Conservation (phyloP, 2,888 invertebrate species). For the Drosophila colorata region DNA sequence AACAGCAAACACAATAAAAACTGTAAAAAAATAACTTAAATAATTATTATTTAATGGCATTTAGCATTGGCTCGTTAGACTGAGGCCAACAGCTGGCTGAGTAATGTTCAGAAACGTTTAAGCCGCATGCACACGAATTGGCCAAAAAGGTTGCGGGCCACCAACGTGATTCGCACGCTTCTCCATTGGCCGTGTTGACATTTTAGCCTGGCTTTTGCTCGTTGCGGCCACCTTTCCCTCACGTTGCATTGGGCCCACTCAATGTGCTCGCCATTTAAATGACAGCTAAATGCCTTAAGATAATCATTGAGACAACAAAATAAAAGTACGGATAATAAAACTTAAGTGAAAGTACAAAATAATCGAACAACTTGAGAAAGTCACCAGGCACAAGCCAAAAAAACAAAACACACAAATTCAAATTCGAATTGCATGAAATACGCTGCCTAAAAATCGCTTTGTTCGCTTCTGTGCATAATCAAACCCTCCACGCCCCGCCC, state of each 20-base stretch:
- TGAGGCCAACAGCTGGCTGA: slow-evolving; percentile 17
- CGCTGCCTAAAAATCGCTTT: slow-evolving; percentile 28
- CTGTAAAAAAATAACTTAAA: slow-evolving; percentile 53
- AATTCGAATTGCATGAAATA: slow-evolving; percentile 31
- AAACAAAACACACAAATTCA: slow-evolving; percentile 45
- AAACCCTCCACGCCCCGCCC: background rate
- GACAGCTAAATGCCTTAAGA: slow-evolving; percentile 53
- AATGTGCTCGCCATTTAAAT: slow-evolving; percentile 59
- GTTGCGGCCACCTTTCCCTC: slow-evolving; percentile 49
- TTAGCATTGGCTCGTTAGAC: slow-evolving; percentile 53
- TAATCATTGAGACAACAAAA: slow-evolving; percentile 48
- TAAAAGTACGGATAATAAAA: slow-evolving; percentile 39
- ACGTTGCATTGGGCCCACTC: slow-evolving; percentile 35
- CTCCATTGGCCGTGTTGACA: slow-evolving; percentile 43
- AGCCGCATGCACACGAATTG: slow-evolving; percentile 39
- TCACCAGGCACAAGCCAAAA: slow-evolving; percentile 31
- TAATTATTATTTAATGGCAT: slow-evolving; percentile 76
- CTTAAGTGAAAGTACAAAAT: slow-evolving; percentile 70
- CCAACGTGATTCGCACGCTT: slow-evolving; percentile 34
- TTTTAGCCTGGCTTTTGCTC: slow-evolving; percentile 39
- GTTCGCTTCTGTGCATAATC: slow-evolving; percentile 36
- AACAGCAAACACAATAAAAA: slow-evolving; percentile 12
- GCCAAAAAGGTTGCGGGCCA: slow-evolving; percentile 32
- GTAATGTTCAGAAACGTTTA: slow-evolving; percentile 30
- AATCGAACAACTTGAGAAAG: slow-evolving; percentile 72